These are phyloP conservation scores for Stichodactyla helianthus DNA, from an alignment of 64 coral and sea anemone genomes.

Conservation along the genomic window DNA sequence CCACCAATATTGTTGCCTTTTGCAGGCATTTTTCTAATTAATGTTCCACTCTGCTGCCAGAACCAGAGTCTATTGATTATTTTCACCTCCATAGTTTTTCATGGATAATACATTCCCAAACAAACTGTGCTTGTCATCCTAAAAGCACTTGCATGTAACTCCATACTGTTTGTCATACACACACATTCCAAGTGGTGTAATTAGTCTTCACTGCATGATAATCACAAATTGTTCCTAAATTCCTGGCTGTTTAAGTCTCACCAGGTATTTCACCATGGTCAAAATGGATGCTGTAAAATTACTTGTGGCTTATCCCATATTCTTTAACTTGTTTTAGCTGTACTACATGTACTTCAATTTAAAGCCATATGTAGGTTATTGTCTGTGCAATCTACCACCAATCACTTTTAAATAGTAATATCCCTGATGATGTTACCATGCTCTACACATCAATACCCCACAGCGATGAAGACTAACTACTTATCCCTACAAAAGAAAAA, in stretches of 20 bases:
- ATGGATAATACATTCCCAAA: neutral
- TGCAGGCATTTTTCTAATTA: neutral
- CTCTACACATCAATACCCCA: neutral
- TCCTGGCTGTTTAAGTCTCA: neutral
- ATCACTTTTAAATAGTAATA: neutral
- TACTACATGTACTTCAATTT: neutral
- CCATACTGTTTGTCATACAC: neutral
- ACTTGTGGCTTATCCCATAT: neutral
- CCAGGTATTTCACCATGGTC: neutral
- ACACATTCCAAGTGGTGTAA: neutral
- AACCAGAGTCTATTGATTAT: neutral
- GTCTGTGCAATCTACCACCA: neutral
- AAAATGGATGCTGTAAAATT: neutral
- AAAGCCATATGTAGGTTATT: neutral
- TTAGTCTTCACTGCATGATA: neutral
- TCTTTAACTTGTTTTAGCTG: neutral
- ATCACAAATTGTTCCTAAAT: neutral
- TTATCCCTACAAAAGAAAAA: neutral
- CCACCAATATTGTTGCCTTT: neutral
- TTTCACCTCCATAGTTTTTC: neutral
- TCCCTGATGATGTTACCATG: neutral
- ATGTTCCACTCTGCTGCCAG: neutral
- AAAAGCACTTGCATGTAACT: neutral
- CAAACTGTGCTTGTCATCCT: neutral
- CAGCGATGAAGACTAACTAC: conserved; percentile 5